A percentile compares a stretch with the other conserved stretches of the same genome.
These are phyloP conservation scores for Trachymyrmex cornetzi DNA, from an alignment of 1,140 invertebrate genomes.

Conservation along the genomic window DNA sequence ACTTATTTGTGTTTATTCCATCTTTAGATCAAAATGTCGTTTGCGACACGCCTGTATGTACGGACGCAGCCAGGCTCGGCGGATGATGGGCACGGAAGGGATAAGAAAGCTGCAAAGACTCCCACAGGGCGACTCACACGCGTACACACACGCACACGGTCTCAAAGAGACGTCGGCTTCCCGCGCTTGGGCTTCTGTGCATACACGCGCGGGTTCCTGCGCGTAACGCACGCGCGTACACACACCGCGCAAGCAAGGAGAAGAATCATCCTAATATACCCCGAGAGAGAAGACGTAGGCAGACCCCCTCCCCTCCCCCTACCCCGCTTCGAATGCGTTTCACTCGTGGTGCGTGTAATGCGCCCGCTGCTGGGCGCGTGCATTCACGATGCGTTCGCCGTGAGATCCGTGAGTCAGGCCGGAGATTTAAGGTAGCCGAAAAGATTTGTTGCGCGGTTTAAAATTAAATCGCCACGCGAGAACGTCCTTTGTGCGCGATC, in stretches of 20 bases:
- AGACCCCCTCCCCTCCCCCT: constrained; percentile 74
- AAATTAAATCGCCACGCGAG: constrained; percentile 61
- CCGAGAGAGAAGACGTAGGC: constrained; percentile 68
- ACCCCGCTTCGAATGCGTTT: constrained; percentile 75
- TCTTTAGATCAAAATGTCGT: constrained; percentile 24
- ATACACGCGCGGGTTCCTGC: constrained; percentile 18
- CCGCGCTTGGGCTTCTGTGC: constrained; percentile 51
- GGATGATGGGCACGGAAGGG: constrained; percentile 56
- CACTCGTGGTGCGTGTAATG: constrained; percentile 64
- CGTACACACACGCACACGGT: constrained; percentile 5
- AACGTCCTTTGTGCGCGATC: constrained; percentile 2
- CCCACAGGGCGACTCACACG: constrained; percentile 74
- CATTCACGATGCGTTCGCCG: constrained; percentile 64
- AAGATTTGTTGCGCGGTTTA: constrained; percentile 60
- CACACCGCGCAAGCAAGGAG: constrained; percentile 40
- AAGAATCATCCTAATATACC: constrained; percentile 78
- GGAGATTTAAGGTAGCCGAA: constrained; percentile 50
- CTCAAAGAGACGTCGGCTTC: constrained; percentile 67
- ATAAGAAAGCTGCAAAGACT: constrained; percentile 74
- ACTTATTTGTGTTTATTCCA: constrained; percentile 13
- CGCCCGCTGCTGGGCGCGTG: constrained; percentile 58
- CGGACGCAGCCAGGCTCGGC: background rate
- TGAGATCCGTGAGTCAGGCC: constrained; percentile 67
- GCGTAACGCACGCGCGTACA: constrained; percentile 34
- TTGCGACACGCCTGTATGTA: constrained; percentile 8